A percentile compares a stretch with the other conserved stretches of the same genome.
These are phyloP conservation scores for Spisula subtruncata DNA, from an alignment of 2,888 invertebrate genomes.

Conservation along the genomic window DNA sequence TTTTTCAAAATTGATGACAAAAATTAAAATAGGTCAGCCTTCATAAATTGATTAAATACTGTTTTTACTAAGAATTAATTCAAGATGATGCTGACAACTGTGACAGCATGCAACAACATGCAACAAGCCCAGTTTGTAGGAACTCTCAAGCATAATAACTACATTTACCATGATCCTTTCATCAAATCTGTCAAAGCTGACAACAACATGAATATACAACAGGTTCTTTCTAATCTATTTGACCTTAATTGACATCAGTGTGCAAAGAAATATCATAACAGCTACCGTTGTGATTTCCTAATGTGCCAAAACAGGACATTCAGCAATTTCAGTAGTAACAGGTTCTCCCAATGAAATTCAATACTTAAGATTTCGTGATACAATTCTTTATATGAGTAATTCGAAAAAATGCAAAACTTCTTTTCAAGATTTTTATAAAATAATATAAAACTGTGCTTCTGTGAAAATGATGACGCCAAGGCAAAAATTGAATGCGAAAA, in stretches of 20 bases:
- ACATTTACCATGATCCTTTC: background rate
- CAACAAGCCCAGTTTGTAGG: background rate
- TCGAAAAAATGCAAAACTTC: too few relatives aligned
- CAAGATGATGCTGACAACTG: too few relatives aligned
- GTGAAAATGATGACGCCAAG: too few relatives aligned
- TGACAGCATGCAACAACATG: background rate
- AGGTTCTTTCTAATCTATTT: background rate
- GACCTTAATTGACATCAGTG: background rate
- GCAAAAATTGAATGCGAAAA: too few relatives aligned
- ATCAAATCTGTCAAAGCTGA: background rate
- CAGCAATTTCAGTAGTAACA: background rate
- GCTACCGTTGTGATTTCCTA: background rate
- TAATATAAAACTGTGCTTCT: too few relatives aligned
- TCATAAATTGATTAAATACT: too few relatives aligned
- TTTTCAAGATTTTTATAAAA: too few relatives aligned
- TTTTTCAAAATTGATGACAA: too few relatives aligned
- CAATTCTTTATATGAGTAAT: too few relatives aligned
- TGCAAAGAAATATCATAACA: background rate
- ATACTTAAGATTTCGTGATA: background rate
- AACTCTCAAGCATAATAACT: background rate
- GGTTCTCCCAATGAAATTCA: background rate
- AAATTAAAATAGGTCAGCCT: too few relatives aligned
- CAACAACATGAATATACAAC: background rate
- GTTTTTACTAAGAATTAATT: too few relatives aligned
- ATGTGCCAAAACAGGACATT: background rate